Conservation (phyloP, 2,888 invertebrate species). For the Cosmopolites sordidus region DNA sequence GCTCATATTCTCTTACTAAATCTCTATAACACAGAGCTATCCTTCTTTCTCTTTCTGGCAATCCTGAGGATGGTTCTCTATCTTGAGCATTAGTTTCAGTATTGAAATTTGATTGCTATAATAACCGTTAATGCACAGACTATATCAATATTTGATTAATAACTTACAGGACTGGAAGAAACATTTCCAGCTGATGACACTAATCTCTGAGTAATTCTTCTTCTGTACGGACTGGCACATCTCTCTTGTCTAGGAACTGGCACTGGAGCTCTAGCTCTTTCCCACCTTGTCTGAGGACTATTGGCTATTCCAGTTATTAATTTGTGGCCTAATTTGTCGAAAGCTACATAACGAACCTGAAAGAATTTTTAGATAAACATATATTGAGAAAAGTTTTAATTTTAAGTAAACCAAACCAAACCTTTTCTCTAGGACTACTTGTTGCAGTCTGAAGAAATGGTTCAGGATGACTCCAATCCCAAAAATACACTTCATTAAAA, state of each 20-base stretch:
- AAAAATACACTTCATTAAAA: conserved; percentile 78
- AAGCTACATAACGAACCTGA: conserved; percentile 70
- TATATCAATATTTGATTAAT: background rate
- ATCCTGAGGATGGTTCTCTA: conserved; percentile 41
- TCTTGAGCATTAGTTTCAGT: conserved; percentile 24
- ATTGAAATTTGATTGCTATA: conserved; percentile 23
- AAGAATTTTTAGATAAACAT: conserved; percentile 14
- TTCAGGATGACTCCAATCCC: conserved; percentile 80
- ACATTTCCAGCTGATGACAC: conserved; percentile 22
- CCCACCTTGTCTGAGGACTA: conserved; percentile 53
- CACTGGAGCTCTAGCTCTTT: conserved; percentile 46
- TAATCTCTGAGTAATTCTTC: conserved; percentile 42
- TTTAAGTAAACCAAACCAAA: too few relatives aligned
- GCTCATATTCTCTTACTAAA: conserved; percentile 52
- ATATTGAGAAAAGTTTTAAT: too few relatives aligned
- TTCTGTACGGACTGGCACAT: conserved; percentile 40
- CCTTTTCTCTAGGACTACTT: conserved; percentile 74
- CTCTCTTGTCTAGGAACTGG: conserved; percentile 42
- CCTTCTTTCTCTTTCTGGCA: conserved; percentile 49
- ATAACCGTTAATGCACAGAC: too few relatives aligned
- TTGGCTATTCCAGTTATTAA: conserved; percentile 81
- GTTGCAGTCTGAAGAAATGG: conserved; percentile 74
- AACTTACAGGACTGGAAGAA: background rate
- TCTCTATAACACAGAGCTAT: conserved; percentile 51
- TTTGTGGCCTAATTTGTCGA: conserved; percentile 75